These are phyloP conservation scores for Synanthedon andrenaeformis DNA, from an alignment of 2,888 invertebrate genomes.

Conservation along the genomic window DNA sequence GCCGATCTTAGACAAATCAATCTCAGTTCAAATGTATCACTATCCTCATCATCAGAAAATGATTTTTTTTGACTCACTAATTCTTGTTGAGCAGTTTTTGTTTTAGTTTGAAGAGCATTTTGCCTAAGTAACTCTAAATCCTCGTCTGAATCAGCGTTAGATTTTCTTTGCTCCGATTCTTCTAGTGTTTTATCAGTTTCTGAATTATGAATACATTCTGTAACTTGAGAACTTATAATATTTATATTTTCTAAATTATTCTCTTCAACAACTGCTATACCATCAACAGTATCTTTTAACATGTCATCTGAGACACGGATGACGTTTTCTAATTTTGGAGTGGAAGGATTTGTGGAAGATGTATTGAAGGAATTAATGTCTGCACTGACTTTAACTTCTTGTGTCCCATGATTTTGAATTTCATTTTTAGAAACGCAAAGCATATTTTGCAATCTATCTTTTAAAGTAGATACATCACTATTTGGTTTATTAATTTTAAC, in stretches of 20 bases:
- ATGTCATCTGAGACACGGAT: constrained; percentile 11
- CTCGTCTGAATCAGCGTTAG: constrained; percentile 50
- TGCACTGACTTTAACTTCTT: constrained; percentile 8
- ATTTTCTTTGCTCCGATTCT: constrained; percentile 8
- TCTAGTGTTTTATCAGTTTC: constrained; percentile 9
- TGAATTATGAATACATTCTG: no score
- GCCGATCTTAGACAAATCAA: constrained; percentile 78
- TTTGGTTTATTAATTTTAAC: constrained; percentile 48
- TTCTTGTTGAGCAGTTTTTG: constrained; percentile 16
- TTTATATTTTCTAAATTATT: constrained; percentile 18
- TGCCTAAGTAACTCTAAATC: constrained; percentile 56
- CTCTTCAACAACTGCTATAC: constrained; percentile 12
- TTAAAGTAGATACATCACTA: constrained; percentile 42
- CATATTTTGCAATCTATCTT: constrained; percentile 54
- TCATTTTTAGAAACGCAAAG: constrained; percentile 25
- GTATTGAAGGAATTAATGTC: background rate
- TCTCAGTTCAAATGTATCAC: constrained; percentile 73
- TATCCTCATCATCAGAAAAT: constrained; percentile 63
- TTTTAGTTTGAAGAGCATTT: constrained; percentile 57
- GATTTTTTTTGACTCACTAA: constrained; percentile 12
- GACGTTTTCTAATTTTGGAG: background rate
- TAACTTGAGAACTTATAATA: no score
- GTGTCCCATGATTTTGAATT: constrained; percentile 9
- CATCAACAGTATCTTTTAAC: constrained; percentile 31
- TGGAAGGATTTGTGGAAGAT: background rate